Evolutionary conservation across 2,113 vertebrate species (phyloP).

Genomic region (Rhagologus leucostigma): DNA sequence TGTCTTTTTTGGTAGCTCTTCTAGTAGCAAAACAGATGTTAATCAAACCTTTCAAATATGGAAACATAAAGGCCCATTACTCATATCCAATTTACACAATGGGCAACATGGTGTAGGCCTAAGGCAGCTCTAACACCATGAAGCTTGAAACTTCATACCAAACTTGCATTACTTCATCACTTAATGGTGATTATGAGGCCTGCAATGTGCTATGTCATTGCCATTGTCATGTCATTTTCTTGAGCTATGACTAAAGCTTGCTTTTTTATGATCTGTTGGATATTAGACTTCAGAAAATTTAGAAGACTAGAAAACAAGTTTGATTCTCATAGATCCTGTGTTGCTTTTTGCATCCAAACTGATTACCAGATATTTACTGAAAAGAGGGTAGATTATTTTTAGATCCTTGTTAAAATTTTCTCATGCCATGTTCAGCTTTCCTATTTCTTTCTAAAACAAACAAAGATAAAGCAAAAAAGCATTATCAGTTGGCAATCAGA

Average conservation of each 20-base stretch:
- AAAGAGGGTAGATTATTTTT: neutral
- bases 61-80: neutral
- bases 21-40: neutral
- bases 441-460: neutral
- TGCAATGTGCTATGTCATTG: neutral
- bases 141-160: neutral
- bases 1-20: neutral
- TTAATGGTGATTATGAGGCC: neutral
- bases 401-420: neutral
- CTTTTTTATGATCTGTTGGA: neutral
- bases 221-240: neutral
- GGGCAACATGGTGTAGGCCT: neutral
- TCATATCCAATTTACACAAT: neutral
- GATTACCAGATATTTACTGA: neutral
- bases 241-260: neutral
- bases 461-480: neutral
- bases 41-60: neutral
- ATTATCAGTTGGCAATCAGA: neutral
- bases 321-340: neutral
- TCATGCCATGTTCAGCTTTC: neutral
- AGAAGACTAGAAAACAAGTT: neutral
- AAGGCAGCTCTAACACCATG: neutral
- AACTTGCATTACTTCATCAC: neutral
- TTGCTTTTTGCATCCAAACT: neutral
- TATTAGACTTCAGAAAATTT: neutral